A percentile compares a stretch with the other conserved stretches of the same genome.
Evolutionary conservation across 2,797 vertebrate genomes (phyloP).

Genomic region (Rhynchotus rufescens): DNA sequence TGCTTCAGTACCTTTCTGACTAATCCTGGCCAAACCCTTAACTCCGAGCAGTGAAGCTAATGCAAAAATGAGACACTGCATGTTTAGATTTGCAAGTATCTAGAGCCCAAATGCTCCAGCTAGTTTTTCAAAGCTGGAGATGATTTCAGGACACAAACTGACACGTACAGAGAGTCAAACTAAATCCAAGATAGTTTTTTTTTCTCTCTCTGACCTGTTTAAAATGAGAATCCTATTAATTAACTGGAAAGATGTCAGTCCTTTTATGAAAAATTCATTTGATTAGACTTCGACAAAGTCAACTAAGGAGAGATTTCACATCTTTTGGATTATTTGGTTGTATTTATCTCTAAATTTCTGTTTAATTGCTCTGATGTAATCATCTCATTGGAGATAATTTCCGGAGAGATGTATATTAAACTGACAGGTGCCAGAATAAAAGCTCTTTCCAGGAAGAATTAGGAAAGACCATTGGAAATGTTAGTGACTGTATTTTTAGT

Average conservation of each 20-base stretch:
- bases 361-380: slow-evolving; percentile 19
- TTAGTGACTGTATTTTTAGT: neutral
- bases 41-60: neutral
- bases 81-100: neutral
- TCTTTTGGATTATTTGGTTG: neutral
- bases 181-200: neutral
- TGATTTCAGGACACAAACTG: neutral
- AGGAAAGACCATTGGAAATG: slow-evolving; percentile 26
- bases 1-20: neutral
- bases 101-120: fast-evolving
- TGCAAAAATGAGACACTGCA: neutral
- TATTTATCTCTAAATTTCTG: slow-evolving; percentile 32
- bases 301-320: neutral
- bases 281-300: neutral
- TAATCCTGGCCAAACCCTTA: neutral
- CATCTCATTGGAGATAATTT: neutral
- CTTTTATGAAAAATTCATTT: slow-evolving; percentile 6
- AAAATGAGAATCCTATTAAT: neutral
- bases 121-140: neutral
- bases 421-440: neutral
- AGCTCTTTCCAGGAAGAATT: neutral
- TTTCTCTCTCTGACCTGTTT: neutral
- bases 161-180: neutral
- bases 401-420: neutral
- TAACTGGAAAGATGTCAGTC: neutral